Evolutionary conservation across 1,140 invertebrate genomes (phyloP), one percentile per base, ranked within the genome.

Genomic region (Drosophila setifemur): DNA sequence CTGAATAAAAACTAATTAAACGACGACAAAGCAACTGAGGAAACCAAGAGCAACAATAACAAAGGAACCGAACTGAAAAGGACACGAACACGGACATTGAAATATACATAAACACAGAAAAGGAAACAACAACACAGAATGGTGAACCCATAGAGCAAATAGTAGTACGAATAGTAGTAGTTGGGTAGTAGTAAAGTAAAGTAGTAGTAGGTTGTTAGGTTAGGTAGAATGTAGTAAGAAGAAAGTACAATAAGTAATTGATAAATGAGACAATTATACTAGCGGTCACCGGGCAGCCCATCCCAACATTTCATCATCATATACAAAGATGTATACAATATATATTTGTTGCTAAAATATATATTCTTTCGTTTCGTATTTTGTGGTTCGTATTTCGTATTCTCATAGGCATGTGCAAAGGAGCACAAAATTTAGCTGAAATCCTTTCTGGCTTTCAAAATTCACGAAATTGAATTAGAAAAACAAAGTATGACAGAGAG

Each of bases 261-360:
- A 85, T 85, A 86, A 88, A 88, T 88, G 77, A 87, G 78, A 85
- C 77, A 87, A 88, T 87, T 88, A 87, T 87, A 87, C 85, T 88
- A 90, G 88, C 88, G 88, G 88, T 90, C 89, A 90, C 87, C 89
- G 89, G 89, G 89, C 89, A 90, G 89, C 89, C 89, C 89, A 90
- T 90, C 89, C 89, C 89, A 90, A 90, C 89, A 90, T 90, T 89
- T 89, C 81, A 83, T 85, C 79, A 85, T 88, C 82, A 86, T 86
- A 82, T 86, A 83, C 83, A 87, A 57, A 81, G 64, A 70, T 78
- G 66, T 87, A 73, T 74, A 79, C 63, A 76, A 74, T 57, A 73
- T 67, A 73, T 57, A 70, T 67, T 63, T 61, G n/a, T 64, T 33
- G 60, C 39, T 45, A 58, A 75, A 76, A 81, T 68, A 77, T 82